Evolutionary conservation across 1,140 invertebrate genomes (phyloP).

Genomic region (Caenorhabditis latens): DNA sequence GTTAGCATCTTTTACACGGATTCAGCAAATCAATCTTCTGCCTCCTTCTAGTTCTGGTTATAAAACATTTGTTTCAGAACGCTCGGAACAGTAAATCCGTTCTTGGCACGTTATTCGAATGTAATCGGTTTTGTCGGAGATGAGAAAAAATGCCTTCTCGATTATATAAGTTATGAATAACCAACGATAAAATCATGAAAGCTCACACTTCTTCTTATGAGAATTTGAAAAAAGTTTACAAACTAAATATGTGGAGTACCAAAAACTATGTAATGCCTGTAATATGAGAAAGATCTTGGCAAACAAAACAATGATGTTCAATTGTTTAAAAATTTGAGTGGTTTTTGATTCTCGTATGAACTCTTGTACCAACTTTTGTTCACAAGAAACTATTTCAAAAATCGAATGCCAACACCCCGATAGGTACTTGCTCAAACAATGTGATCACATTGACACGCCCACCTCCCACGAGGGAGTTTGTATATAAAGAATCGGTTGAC

Average conservation of each 20-base stretch:
- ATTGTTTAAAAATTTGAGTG: slow-evolving; percentile 16
- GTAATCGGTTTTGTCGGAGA: too few species aligned
- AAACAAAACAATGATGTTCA: slow-evolving; percentile 2
- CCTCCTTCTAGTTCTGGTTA: too few species aligned
- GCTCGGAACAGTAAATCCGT: too few species aligned
- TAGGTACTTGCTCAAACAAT: slow-evolving; percentile 42
- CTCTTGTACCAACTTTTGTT: slow-evolving; percentile 41
- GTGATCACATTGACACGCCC: slow-evolving; percentile 48
- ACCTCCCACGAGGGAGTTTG: slow-evolving; percentile 23
- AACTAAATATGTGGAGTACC: background rate
- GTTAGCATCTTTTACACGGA: too few species aligned
- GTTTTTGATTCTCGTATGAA: slow-evolving; percentile 40
- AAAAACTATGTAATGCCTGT: background rate
- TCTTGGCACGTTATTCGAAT: too few species aligned
- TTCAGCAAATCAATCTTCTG: too few species aligned
- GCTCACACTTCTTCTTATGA: too few species aligned
- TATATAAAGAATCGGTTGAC: slow-evolving; percentile 33
- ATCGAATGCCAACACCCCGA: slow-evolving; percentile 38
- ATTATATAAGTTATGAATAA: too few species aligned
- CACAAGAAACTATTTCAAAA: slow-evolving; percentile 47
- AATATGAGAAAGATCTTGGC: background rate
- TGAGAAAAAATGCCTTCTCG: too few species aligned
- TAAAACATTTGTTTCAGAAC: too few species aligned
- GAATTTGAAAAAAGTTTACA: background rate
- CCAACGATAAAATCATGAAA: too few species aligned